Percentiles rank a stretch among this genome's conserved stretches.
phyloP scores from a whole-genome alignment of 1,140 invertebrate genomes.

The Brachionus sp. region DNA sequence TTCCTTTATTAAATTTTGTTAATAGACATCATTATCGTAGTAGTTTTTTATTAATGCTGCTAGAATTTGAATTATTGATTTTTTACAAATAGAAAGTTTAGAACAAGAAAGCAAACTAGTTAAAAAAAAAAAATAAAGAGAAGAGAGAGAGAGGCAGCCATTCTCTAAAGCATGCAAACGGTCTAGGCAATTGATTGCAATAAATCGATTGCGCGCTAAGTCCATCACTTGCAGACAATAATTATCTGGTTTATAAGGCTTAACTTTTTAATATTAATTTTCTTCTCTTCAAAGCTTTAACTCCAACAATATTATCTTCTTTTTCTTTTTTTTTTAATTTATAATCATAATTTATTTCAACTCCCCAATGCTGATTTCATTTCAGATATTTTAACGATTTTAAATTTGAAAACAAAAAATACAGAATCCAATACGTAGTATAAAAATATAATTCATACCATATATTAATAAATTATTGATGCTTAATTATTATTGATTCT shows the following conservation, averaged over 20 bases:
- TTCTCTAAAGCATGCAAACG: background rate
- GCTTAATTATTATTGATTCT: constrained; percentile 42
- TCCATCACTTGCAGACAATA: constrained; percentile 5
- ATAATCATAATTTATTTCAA: constrained; percentile 25
- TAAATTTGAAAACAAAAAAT: constrained; percentile 19
- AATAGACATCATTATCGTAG: background rate
- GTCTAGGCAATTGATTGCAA: background rate
- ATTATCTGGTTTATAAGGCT: background rate
- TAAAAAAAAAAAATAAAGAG: too few species aligned
- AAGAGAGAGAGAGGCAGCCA: background rate
- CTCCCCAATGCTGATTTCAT: background rate
- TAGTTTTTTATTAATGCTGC: background rate
- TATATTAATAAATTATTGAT: constrained; percentile 41
- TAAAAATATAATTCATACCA: background rate
- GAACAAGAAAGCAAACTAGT: background rate
- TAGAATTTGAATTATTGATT: constrained; percentile 22
- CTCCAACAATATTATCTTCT: background rate
- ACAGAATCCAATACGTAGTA: background rate
- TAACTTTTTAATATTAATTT: background rate
- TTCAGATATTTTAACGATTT: constrained; percentile 13
- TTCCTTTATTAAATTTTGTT: constrained; percentile 42
- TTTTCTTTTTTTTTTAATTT: background rate
- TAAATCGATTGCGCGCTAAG: background rate
- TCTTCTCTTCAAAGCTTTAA: background rate
- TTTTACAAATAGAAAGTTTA: background rate